phyloP scores from a whole-genome alignment of 2,113 vertebrate species.

The Ciconia stormi region DNA sequence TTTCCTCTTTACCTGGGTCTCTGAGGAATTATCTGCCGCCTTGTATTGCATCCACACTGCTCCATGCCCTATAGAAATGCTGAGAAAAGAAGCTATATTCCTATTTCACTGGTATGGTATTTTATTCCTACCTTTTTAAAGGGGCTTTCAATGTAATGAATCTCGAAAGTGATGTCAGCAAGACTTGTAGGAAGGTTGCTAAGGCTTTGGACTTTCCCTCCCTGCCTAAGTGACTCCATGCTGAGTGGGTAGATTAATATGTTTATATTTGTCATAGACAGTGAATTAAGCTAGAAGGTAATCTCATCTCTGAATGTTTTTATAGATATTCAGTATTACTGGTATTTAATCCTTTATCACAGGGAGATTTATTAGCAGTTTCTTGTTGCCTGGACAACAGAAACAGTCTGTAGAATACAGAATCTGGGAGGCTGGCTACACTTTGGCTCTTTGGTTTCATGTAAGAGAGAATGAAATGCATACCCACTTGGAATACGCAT shows the following conservation, averaged over 20 bases:
- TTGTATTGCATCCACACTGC: rapidly evolving
- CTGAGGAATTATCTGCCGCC: neutral
- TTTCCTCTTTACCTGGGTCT: neutral
- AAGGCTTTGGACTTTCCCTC: neutral
- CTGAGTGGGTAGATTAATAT: neutral
- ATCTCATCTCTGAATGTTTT: neutral
- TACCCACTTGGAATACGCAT: neutral
- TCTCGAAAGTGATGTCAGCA: neutral
- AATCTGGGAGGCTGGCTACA: neutral
- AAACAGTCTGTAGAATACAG: neutral
- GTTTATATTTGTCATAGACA: neutral
- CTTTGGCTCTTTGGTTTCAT: neutral
- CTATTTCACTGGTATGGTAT: neutral
- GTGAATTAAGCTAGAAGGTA: neutral
- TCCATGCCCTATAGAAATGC: neutral
- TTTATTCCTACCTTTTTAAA: neutral
- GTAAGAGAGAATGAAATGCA: neutral
- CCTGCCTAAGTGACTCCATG: neutral
- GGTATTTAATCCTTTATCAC: neutral
- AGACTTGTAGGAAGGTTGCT: neutral
- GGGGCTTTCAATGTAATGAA: neutral
- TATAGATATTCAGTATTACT: neutral
- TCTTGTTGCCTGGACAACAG: neutral
- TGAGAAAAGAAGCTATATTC: neutral
- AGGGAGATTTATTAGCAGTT: neutral